phyloP scores from a whole-genome alignment of 2,113 vertebrate species.

The Pollachius pollachius region DNA sequence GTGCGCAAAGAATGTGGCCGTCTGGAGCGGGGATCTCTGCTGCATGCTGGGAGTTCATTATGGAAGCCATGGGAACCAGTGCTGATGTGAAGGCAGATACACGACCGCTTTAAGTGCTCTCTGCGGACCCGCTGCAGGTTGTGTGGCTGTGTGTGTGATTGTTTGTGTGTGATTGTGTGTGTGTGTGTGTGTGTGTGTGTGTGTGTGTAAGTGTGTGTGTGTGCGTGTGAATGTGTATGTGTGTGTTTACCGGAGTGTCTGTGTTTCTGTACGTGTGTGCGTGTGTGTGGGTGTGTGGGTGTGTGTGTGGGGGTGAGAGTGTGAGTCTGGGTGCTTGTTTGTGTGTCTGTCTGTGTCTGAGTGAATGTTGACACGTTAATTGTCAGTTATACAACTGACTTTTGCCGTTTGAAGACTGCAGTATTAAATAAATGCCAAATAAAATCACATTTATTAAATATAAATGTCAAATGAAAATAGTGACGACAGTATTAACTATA shows the following conservation, averaged over 20 bases:
- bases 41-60: neutral
- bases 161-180: conserved; percentile 11
- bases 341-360: neutral
- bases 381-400: conserved; percentile 28
- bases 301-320: neutral
- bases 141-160: conserved; percentile 8
- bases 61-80: conserved; percentile 59
- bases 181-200: conserved; percentile 13
- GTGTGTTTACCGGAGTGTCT: neutral
- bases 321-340: too few species aligned
- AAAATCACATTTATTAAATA: conserved; percentile 9
- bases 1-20: conserved; percentile 5
- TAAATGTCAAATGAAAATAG: neutral
- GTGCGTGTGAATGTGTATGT: neutral
- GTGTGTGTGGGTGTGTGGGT: conserved; percentile 12
- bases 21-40: neutral
- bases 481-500: neutral
- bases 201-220: too few species aligned
- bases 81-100: conserved; percentile 43
- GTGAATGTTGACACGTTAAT: conserved; percentile 39
- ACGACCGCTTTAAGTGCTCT: conserved; percentile 50
- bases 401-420: conserved; percentile 25
- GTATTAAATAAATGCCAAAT: conserved; percentile 12
- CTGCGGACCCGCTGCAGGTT: conserved; percentile 12
- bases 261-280: conserved; percentile 21